These are phyloP conservation scores for Danaus melanippus DNA, from an alignment of 1,140 invertebrate species.

Conservation along the genomic window DNA sequence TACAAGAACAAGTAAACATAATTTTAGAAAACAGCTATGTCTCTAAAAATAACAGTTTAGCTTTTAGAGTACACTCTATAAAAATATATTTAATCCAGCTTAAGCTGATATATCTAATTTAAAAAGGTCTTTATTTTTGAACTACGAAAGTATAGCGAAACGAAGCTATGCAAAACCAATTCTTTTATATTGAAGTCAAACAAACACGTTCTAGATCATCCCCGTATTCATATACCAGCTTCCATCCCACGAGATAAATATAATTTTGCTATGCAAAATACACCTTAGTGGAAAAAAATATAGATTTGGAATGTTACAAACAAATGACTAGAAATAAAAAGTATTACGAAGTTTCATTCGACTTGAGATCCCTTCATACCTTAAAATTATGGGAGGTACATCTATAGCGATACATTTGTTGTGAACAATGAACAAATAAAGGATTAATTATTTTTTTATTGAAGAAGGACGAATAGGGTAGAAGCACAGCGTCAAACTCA, in stretches of 20 bases:
- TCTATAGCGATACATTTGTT: conserved; percentile 21
- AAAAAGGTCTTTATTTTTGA: conserved; percentile 44
- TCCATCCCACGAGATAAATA: conserved; percentile 54
- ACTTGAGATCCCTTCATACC: conserved; percentile 40
- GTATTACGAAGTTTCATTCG: conserved; percentile 34
- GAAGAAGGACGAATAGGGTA: conserved; percentile 23
- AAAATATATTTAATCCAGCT: conserved; percentile 69
- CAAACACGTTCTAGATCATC: conserved; percentile 38
- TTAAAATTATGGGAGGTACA: conserved; percentile 31
- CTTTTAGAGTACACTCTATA: conserved; percentile 65
- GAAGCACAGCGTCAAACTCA: conserved; percentile 31
- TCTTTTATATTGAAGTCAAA: conserved; percentile 35
- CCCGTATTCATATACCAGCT: conserved; percentile 32
- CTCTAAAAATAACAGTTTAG: conserved; percentile 70
- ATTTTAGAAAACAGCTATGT: conserved; percentile 48
- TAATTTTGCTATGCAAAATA: conserved; percentile 70
- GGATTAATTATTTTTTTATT: conserved; percentile 11
- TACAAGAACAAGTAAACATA: conserved; percentile 46
- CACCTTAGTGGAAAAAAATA: conserved; percentile 54
- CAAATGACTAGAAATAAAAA: conserved; percentile 65
- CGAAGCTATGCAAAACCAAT: conserved; percentile 51
- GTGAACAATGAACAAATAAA: conserved; percentile 30
- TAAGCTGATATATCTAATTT: conserved; percentile 62
- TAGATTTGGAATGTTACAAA: conserved; percentile 64
- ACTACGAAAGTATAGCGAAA: conserved; percentile 61